Conservation (phyloP, 2,113 vertebrate species). For the Excalfactoria chinensis region DNA sequence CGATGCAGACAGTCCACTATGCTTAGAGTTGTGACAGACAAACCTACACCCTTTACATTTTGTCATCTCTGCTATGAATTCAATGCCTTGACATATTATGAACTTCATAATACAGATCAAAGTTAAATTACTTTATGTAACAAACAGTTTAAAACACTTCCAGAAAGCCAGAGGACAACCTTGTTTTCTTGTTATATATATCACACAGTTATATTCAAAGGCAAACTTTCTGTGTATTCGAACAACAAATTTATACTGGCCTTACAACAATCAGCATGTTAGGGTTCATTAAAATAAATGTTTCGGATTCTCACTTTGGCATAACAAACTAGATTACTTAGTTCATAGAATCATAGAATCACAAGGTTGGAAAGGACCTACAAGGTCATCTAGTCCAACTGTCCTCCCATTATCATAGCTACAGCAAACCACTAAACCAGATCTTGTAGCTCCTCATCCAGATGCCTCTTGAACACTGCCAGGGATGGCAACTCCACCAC, state of each 20-base stretch:
- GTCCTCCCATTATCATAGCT: too few relatives aligned
- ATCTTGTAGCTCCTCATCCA: too few relatives aligned
- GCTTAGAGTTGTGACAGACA: background rate
- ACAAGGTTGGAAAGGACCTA: too few relatives aligned
- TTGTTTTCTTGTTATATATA: background rate
- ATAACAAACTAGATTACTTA: background rate
- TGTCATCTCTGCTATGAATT: background rate
- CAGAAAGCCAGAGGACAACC: background rate
- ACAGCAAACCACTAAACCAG: too few relatives aligned
- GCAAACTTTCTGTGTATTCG: conserved; percentile 7
- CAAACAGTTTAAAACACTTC: background rate
- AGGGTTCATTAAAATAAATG: conserved; percentile 24
- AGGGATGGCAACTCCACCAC: too few relatives aligned
- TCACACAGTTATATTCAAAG: background rate
- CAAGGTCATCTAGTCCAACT: too few relatives aligned
- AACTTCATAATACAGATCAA: background rate
- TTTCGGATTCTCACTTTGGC: conserved; percentile 34
- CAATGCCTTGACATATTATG: background rate
- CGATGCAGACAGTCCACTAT: background rate
- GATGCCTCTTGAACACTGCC: too few relatives aligned
- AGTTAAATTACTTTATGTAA: background rate
- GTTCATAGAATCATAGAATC: background rate
- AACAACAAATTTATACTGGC: background rate
- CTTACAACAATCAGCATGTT: background rate
- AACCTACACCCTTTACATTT: background rate